Conservation (phyloP, 2,888 invertebrate species). For the Sesia apiformis region DNA sequence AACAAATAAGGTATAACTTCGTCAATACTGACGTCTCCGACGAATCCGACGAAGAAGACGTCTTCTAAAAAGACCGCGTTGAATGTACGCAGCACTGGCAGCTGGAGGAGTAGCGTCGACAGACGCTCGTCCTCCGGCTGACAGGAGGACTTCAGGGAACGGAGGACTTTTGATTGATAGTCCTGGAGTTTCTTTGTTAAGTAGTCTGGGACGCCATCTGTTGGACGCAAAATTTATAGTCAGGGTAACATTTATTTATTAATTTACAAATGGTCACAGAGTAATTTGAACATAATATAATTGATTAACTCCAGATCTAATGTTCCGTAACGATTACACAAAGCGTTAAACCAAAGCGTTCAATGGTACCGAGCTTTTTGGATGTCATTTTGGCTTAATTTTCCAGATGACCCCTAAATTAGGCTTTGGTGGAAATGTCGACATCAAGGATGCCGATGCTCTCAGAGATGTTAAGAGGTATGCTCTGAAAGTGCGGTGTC, state of each 20-base stretch:
- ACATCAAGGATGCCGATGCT: too few relatives aligned
- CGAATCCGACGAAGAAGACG: slow-evolving; percentile 92
- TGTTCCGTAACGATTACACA: too few relatives aligned
- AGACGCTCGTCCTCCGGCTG: slow-evolving; percentile 57
- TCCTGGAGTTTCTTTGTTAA: slow-evolving; percentile 61
- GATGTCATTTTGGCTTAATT: too few relatives aligned
- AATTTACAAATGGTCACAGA: too few relatives aligned
- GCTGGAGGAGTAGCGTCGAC: slow-evolving; percentile 78
- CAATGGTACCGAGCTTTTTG: too few relatives aligned
- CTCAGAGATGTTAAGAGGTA: too few relatives aligned
- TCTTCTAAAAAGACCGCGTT: slow-evolving; percentile 88
- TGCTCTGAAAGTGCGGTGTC: too few relatives aligned
- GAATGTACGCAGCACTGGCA: slow-evolving; percentile 82
- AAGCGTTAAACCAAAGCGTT: too few relatives aligned
- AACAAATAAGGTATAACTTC: slow-evolving; percentile 95
- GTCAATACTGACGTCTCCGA: slow-evolving; percentile 95
- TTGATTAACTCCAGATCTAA: neutral
- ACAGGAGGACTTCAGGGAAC: slow-evolving; percentile 47
- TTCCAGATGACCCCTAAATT: too few relatives aligned
- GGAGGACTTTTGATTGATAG: slow-evolving; percentile 64
- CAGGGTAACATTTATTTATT: neutral
- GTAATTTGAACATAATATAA: neutral
- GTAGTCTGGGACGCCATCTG: slow-evolving; percentile 68
- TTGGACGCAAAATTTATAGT: neutral
- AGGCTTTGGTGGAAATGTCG: too few relatives aligned